These are phyloP conservation scores for Pteropus alecto DNA, from an alignment of 2,113 vertebrate species.

Conservation along the genomic window DNA sequence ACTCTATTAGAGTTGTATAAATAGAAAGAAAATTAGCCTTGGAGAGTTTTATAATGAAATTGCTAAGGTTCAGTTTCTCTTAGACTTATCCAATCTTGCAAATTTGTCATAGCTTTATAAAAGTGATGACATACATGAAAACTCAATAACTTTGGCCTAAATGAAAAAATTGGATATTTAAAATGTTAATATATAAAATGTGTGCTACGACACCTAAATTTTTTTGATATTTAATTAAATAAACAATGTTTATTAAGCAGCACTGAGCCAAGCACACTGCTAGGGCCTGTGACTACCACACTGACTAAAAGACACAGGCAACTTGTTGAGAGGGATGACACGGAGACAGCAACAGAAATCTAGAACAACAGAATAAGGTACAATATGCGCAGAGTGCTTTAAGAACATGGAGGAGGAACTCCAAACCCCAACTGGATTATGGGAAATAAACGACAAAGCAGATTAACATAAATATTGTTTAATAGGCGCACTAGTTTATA, in stretches of 20 bases:
- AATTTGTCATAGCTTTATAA: neutral
- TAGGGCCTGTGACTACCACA: neutral
- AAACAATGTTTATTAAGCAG: neutral
- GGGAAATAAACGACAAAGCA: neutral
- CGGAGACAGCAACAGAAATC: neutral
- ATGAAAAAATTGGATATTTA: neutral
- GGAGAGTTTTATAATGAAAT: neutral
- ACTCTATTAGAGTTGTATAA: neutral
- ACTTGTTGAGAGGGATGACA: neutral
- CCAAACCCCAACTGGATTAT: neutral
- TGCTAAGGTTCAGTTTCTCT: neutral
- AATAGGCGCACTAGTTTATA: neutral
- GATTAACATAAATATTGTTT: neutral
- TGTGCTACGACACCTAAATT: neutral
- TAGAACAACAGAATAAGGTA: neutral
- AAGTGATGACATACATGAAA: neutral
- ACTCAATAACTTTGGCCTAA: neutral
- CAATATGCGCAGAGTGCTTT: neutral
- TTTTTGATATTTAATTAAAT: neutral
- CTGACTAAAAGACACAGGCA: neutral
- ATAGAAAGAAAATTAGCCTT: neutral
- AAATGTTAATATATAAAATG: neutral
- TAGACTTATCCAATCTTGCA: neutral
- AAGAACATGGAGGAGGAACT: neutral
- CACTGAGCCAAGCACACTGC: neutral